Evolutionary conservation across 2,113 vertebrate genomes (phyloP), one percentile per base, ranked within the genome.

Genomic region (Ursus arctos): DNA sequence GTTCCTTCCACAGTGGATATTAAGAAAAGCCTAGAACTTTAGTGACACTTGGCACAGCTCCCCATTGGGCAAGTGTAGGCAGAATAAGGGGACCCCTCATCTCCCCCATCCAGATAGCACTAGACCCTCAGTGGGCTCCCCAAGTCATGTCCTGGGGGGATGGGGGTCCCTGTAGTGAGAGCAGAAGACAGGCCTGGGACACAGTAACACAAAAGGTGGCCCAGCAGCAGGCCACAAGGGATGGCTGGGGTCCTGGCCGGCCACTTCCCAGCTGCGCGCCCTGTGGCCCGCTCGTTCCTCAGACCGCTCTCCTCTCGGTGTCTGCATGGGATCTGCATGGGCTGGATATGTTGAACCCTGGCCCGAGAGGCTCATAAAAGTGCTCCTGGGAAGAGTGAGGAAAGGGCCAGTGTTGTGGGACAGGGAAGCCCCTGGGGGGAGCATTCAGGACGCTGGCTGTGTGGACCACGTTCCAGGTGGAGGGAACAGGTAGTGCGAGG

Each of bases 221-320:
- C 55, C 57, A 36, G 80, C 18, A 88, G 69, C 9, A 7, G 49
- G 55, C 13, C 69, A 26, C 36, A 11, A 14, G 2, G 3, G 16
- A 51, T 2, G 6, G 13, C 40, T 11, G 31, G 22, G 4, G 24
- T 28, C 7, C 77, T 0, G 0, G 2, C 21, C 0, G 0, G 11
- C 28, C 33, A 2, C 7, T 6, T 31, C 63, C 84, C 53, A 40
- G 80, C 24, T 8, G 33, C 6, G 79, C 2, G 28, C 3, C 43
- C 13, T 4, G 55, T 21, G 91, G 33, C 47, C 24, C 0, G 33
- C 14, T 14, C 33, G 9, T 24, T 22, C 8, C 77, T 22, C 1
- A 0, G 31, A 49, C 57, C 6, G 5, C 76, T 47, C 2, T 0
- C 57, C 8, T 22, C 81, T 91, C 59, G 1, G 10, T 3, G 83